Conservation (phyloP, 92 coral and sea anemone species). For the Galaxea fascicularis region DNA sequence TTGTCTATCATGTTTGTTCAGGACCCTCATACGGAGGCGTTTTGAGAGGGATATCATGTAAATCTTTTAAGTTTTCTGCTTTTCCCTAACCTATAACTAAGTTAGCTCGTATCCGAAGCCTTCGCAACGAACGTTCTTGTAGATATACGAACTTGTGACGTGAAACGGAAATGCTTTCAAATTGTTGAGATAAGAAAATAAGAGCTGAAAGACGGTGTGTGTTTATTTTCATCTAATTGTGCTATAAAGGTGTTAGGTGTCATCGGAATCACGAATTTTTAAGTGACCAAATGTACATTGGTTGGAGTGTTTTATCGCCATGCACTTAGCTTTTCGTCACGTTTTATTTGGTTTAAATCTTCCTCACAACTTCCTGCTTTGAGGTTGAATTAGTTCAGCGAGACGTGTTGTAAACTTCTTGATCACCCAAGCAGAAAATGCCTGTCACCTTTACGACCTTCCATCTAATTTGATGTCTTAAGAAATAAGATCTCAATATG, state of each 20-base stretch:
- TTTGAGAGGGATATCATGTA: constrained; percentile 4
- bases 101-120: no score
- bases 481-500: background rate
- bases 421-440: no score
- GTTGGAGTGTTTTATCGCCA: background rate
- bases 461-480: background rate
- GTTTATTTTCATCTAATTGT: background rate
- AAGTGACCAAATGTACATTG: background rate
- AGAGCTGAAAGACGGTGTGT: background rate
- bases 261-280: background rate
- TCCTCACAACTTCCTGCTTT: background rate
- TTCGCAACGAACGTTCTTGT: no score
- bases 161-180: constrained; percentile 14
- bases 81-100: no score
- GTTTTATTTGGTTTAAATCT: background rate
- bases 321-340: background rate
- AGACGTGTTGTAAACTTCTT: no score
- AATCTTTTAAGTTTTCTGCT: background rate
- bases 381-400: background rate
- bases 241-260: background rate
- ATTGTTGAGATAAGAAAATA: background rate
- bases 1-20: constrained; percentile 1
- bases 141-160: no score
- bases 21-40: background rate
- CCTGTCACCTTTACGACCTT: background rate